Base-by-base conservation (phyloP, 1,140 invertebrate species). In the Drosophila bipectinata region DNA sequence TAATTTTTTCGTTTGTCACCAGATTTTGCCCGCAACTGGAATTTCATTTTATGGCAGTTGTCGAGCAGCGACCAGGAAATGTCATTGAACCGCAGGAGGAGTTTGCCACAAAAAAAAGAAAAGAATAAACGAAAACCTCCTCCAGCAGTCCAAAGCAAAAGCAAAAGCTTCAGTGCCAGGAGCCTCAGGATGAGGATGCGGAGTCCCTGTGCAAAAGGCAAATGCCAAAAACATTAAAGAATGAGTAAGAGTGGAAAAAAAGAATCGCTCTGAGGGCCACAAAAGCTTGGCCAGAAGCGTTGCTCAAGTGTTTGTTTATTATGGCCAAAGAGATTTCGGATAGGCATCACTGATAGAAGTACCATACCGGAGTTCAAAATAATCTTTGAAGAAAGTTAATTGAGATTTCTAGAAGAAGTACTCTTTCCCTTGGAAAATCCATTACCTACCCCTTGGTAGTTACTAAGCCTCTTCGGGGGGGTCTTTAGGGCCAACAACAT, bases 51-150 rank as follows among this genome's bases (percentile, higher is more conserved):
- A 76, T 79, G 67, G 77, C 67, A 58, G 56, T 48, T 44, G 26
- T 56, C 39, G 47, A 54, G 52, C 47, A 57, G 59, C 66, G 32
- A 66, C 51, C 59, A 39, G 48, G 59, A 74, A 74, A 48, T 87
- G 81, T 85, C 82, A 87, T 87, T 87, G 82, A 87, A 87, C 82
- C 60, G 45, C 48, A 44, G 60, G 60, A 41, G 54, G 53, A 49
- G 37, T 60, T 47, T 81, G 73, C 74, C 61, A 61, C 82, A 52
- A 32, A 77, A 44, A 44, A 37, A 28, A 28, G n/a, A 44, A 37
- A 28, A 28, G 4, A 28, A 28, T 6, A 28, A 28, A 63, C 60
- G 60, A 74, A 79, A 72, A 59, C 55, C 83, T 67, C 61, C 83
- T 67, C 61, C 67, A 76, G 82, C 68, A 64, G 48, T 62, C 71